Conservation (phyloP, 2,888 invertebrate species). For the Drosophila antonietae region DNA sequence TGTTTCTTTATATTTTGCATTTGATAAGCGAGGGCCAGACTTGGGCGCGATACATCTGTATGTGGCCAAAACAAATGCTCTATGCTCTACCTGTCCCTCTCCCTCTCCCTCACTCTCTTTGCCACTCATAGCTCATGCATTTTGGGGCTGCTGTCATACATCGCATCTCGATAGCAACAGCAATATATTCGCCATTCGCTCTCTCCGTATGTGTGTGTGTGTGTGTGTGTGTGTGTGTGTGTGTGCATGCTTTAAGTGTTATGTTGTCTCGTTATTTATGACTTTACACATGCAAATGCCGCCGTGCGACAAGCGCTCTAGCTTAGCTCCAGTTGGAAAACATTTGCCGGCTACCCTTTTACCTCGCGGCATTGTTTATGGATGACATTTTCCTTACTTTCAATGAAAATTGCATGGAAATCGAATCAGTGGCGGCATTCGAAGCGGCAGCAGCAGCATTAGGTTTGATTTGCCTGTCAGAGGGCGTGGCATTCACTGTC, state of each 20-base stretch:
- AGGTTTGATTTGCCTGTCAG: slow-evolving; percentile 64
- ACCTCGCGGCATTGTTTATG: slow-evolving; percentile 78
- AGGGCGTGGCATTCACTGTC: slow-evolving; percentile 4
- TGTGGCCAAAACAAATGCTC: slow-evolving; percentile 43
- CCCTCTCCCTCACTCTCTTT: not conserved
- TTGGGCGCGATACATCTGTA: slow-evolving; percentile 22
- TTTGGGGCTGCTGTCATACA: slow-evolving; percentile 69
- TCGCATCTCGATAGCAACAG: slow-evolving; percentile 70
- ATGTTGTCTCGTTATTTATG: slow-evolving; percentile 81
- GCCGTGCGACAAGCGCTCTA: slow-evolving; percentile 71
- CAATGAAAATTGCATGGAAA: slow-evolving; percentile 80
- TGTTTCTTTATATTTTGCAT: slow-evolving; percentile 63
- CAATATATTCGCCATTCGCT: slow-evolving; percentile 34
- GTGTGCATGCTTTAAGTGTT: slow-evolving; percentile 66
- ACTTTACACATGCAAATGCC: slow-evolving; percentile 82
- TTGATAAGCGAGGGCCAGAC: slow-evolving; percentile 73
- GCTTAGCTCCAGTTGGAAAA: slow-evolving; percentile 65
- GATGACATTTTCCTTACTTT: slow-evolving; percentile 69
- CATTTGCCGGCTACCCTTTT: slow-evolving; percentile 45
- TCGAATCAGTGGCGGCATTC: slow-evolving; percentile 65
- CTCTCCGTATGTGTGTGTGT: slow-evolving; percentile 19
- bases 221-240: slow-evolving; percentile 35
- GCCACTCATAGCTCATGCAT: slow-evolving; percentile 67
- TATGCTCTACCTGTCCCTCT: not conserved
- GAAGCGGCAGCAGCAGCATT: slow-evolving; percentile 14